Conservation (phyloP, 2,888 invertebrate species). For the Trissolcus brochymenae region DNA sequence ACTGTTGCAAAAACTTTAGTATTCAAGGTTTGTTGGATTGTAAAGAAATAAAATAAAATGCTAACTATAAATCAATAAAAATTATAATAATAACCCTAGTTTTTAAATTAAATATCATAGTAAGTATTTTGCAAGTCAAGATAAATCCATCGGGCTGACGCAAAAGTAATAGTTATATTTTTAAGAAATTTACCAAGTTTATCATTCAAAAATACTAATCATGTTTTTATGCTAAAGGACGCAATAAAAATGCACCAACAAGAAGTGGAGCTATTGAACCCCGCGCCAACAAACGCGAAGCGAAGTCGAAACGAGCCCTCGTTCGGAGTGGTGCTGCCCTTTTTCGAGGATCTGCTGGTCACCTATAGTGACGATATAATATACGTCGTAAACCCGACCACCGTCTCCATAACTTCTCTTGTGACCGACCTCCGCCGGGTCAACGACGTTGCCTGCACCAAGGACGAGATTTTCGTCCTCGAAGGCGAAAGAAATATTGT, state of each 20-base stretch:
- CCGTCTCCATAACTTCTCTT: slow-evolving; percentile 70
- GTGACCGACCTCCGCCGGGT: slow-evolving; percentile 70
- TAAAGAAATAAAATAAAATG: too few species aligned
- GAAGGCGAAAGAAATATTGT: slow-evolving; percentile 87
- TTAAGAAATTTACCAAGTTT: too few species aligned
- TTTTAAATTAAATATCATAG: not conserved
- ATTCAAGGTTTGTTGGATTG: slow-evolving; percentile 82
- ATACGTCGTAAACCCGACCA: slow-evolving; percentile 86
- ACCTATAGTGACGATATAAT: slow-evolving; percentile 84
- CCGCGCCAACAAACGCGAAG: slow-evolving; percentile 77
- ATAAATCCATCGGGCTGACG: too few species aligned
- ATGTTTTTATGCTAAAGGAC: slow-evolving; percentile 65
- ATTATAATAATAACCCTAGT: not conserved
- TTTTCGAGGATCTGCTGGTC: slow-evolving; percentile 84
- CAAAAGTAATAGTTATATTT: slow-evolving; percentile 3
- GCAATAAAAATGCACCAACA: slow-evolving; percentile 74
- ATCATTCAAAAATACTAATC: too few species aligned
- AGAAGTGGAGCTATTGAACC: slow-evolving; percentile 85
- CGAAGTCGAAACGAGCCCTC: slow-evolving; percentile 78
- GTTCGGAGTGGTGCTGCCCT: slow-evolving; percentile 82
- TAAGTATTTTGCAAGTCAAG: not conserved
- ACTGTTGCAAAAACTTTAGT: slow-evolving; percentile 89
- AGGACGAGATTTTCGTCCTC: slow-evolving; percentile 88
- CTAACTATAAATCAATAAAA: too few species aligned
- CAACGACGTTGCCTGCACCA: slow-evolving; percentile 79